Evolutionary conservation across 2,888 invertebrate species (phyloP).

Genomic region (Tetanocera ferruginea): DNA sequence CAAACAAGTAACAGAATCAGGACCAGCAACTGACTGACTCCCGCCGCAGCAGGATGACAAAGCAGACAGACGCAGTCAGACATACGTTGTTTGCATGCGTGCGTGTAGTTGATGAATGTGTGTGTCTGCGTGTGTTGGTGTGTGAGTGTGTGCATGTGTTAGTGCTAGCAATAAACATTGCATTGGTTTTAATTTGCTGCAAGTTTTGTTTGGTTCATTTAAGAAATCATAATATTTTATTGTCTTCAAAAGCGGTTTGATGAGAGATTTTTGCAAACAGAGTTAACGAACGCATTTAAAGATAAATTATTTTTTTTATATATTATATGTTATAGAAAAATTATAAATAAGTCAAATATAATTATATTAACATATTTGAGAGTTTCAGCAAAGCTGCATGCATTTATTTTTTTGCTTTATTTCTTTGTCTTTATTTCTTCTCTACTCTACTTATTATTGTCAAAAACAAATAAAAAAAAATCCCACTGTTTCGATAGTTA

Average conservation of each 20-base stretch:
- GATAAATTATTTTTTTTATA: too few species aligned
- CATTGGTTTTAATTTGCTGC: not conserved
- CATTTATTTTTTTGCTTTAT: not conserved
- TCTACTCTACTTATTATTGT: not conserved
- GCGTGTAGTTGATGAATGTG: not conserved
- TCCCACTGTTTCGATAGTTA: too few species aligned
- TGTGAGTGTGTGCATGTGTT: not conserved
- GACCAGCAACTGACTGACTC: not conserved
- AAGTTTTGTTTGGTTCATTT: not conserved
- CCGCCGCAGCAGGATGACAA: not conserved
- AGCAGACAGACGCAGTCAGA: not conserved
- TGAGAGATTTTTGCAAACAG: too few species aligned
- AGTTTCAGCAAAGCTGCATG: too few species aligned
- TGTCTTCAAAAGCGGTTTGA: too few species aligned
- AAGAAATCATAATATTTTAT: slow-evolving; percentile 22
- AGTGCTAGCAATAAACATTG: not conserved
- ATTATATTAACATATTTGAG: too few species aligned
- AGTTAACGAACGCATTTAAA: not conserved
- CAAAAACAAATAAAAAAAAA: not conserved
- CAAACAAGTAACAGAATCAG: not conserved
- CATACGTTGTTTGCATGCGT: not conserved
- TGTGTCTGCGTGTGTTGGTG: too few species aligned
- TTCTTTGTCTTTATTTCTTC: not conserved
- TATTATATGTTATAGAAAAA: too few species aligned
- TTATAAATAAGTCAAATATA: too few species aligned